Evolutionary conservation across 2,797 vertebrate species (phyloP), one percentile per base, ranked within the genome.

Genomic region (Hypotaenidia philippensis): DNA sequence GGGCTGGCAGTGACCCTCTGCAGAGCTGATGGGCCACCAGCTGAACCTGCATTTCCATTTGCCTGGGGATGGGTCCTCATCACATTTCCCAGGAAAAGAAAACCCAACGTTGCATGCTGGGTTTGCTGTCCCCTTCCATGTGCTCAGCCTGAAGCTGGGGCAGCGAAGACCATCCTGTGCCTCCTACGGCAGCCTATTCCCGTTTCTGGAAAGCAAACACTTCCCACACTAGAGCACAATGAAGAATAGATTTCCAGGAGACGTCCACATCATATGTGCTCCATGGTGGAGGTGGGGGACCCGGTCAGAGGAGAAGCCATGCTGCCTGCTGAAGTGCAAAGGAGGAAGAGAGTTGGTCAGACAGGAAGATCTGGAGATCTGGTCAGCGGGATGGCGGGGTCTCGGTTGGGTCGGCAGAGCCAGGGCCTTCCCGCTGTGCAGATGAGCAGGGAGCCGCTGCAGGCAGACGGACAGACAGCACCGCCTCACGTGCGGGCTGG

Each of bases 81-180:
- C 74, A 66, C 22, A 36, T 36, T 36, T 36, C 36, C 36, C 36
- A 36, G 36, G 36, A 36, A 36, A 11, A 36, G 36, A 36, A 36
- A 36, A 36, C 36, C 50, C 32, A 1, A 40, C 1, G 1, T 23
- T 61, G 31, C 44, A 6, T 3, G 0, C 13, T 22, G 55, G 14
- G 16, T 32, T 26, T 77, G 44, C 68, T 15, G 40, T 26, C 56
- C 56, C 38, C 50, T 31, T 10, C 45, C 31, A 3, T 2, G 0
- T 13, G 75, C 40, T 47, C 70, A 56, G 52, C 32, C 78, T 52
- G 53, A 29, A 41, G 72, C 74, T 11, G 0, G 2, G 10, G 80
- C 76, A 34, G 26, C 5, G 31, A 53, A 53, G 49, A 40, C 63
- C 50, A 7, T 64, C 1, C 0, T 4, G 61, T 36, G 5, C 27